Conservation (phyloP, 2,888 invertebrate species). For the Phortica okadai region DNA sequence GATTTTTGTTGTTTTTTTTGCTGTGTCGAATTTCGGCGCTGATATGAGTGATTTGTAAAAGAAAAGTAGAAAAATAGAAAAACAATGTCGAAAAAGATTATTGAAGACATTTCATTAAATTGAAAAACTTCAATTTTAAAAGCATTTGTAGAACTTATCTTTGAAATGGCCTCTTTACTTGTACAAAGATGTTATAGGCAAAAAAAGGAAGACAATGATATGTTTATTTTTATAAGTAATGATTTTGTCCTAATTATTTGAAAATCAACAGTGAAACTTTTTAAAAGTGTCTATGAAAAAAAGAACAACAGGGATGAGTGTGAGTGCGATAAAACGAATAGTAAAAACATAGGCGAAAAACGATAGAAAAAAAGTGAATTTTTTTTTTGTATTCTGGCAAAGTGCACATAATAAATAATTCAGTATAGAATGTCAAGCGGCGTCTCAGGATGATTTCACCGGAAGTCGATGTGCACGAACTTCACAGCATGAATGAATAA, state of each 20-base stretch:
- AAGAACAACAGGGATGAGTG: not conserved
- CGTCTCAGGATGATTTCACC: conserved; percentile 68
- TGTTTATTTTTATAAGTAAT: no score
- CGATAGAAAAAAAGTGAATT: not conserved
- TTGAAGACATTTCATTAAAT: no score
- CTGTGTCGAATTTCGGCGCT: not conserved
- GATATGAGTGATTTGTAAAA: not conserved
- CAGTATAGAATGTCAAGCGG: conserved; percentile 69
- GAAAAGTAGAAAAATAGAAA: not conserved
- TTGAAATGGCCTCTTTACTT: no score
- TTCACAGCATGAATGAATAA: conserved; percentile 66
- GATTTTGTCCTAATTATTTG: no score
- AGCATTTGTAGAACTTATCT: no score
- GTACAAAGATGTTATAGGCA: no score
- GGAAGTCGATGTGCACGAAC: conserved; percentile 62
- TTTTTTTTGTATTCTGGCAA: conserved; percentile 29
- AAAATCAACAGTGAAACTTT: no score
- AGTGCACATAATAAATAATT: conserved; percentile 68
- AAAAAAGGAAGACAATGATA: no score
- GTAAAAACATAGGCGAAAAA: not conserved
- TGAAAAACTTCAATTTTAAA: no score
- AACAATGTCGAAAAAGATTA: not conserved
- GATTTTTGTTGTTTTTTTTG: not conserved
- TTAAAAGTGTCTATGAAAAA: no score
- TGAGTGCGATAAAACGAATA: not conserved